Base-by-base conservation (phyloP, 2,113 vertebrate species). In the Cyprinodon variegatus region DNA sequence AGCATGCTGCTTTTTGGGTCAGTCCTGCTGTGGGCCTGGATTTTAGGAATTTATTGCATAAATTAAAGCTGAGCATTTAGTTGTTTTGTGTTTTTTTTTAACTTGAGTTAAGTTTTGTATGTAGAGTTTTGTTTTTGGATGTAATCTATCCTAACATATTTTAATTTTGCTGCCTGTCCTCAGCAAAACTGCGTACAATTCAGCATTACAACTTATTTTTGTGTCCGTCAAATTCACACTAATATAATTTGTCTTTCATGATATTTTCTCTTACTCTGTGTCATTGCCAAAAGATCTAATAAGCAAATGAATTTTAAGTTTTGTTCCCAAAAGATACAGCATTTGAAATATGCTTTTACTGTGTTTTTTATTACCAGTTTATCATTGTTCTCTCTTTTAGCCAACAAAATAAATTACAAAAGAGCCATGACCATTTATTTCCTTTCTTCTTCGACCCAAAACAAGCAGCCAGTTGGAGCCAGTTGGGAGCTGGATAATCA, bases 1-100 rank as follows among this genome's bases (percentile, higher is more conserved):
- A 85, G 36, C 66, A 12, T 46, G 66, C 0, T 20, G 61, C 22
- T 81, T 75, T 70, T 36, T 79, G 65, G 70, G 61, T 46, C 66
- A 68, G 66, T 71, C n/a, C 40, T 70, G 72, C 59, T 46, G 11
- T 46, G 38, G 12, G 11, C 13, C 65, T 77, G 48, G 29, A 46
- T 37, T 62, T 9, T 36, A 66, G 61, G 13, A 66, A 9, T 11
- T 3, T 46, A 50, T 10, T 70, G 36, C 4, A 37, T 29, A 66
- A 60, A 74, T 57, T 37, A 14, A 36, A 11, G 43, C 11, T 38
- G 3, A 57, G 36, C 53, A 40, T 29, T 29, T 29, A 29, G 29
- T 29, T 29, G 29, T 29, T 29, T 29, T 29, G 29, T 29, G 29
- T 29, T 29, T 29, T 29, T 29, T 29, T 29, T 29, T 1, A 57